Evolutionary conservation across 2,797 vertebrate genomes (phyloP).

Genomic region (Sebastes nivosus): DNA sequence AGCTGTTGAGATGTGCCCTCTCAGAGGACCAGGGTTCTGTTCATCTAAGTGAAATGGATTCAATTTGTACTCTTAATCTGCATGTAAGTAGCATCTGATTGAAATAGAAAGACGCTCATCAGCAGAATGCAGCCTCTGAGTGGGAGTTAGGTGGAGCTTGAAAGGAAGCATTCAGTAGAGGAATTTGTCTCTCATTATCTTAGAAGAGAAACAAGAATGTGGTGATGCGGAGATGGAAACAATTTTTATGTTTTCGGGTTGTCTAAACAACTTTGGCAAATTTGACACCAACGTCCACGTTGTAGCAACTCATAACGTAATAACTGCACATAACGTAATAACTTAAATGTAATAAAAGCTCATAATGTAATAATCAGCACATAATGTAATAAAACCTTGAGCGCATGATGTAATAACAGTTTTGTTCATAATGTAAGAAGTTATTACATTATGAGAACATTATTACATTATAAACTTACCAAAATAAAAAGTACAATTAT

Average conservation of each 20-base stretch:
- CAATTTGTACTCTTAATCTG: conserved; percentile 22
- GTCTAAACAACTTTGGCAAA: neutral
- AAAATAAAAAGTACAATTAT: no score
- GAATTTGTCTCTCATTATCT: neutral
- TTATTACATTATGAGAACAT: no score
- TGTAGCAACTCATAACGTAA: no score
- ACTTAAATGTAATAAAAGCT: no score
- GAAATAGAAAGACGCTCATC: conserved; percentile 20
- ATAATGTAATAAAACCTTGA: no score
- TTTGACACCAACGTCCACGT: neutral
- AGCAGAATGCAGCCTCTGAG: neutral
- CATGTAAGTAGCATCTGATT: conserved; percentile 20
- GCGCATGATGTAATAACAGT: no score
- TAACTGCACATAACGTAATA: no score
- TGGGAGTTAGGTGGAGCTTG: neutral
- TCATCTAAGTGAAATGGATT: conserved; percentile 36
- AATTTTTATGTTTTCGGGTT: neutral
- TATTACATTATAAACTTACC: no score
- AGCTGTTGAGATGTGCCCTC: neutral
- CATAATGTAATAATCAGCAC: no score
- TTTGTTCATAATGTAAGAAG: no score
- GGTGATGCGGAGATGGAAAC: neutral
- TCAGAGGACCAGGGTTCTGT: neutral
- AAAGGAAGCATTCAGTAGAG: neutral
- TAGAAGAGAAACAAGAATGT: neutral